These are phyloP conservation scores for Lutra lutra DNA, from an alignment of 2,797 vertebrate genomes.

Conservation along the genomic window DNA sequence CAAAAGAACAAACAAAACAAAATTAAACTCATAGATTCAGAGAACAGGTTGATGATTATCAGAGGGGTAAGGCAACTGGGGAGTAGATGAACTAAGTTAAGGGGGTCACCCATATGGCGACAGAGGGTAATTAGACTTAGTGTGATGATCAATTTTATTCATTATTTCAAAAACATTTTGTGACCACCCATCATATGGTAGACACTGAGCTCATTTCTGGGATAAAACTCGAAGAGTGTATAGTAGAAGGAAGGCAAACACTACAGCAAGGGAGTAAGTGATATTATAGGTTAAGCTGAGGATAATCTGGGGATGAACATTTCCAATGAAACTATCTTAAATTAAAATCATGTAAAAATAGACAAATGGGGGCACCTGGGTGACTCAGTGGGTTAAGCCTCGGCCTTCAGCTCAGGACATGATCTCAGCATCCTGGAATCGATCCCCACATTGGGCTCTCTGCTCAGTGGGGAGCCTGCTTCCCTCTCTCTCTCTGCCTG, in stretches of 20 bases:
- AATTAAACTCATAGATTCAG: neutral
- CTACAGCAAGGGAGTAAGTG: neutral
- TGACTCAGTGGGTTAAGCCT: no score
- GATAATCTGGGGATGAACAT: neutral
- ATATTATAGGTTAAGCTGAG: no score
- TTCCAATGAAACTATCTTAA: neutral
- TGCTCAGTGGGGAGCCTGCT: no score
- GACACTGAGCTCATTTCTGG: neutral
- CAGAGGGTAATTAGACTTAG: neutral
- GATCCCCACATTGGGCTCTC: no score
- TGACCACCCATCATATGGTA: neutral
- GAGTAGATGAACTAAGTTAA: neutral
- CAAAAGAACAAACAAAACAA: neutral
- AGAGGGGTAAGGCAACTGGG: neutral
- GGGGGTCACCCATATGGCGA: neutral
- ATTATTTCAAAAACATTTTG: neutral
- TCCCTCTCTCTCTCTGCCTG: no score
- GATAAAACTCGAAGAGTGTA: neutral
- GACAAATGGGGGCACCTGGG: neutral
- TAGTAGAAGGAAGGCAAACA: neutral
- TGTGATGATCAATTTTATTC: neutral
- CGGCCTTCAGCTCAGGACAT: no score
- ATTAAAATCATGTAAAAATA: neutral
- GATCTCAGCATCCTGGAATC: no score
- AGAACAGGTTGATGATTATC: neutral